Evolutionary conservation across 2,888 invertebrate species (phyloP), one percentile per base, ranked within the genome.

Genomic region (Quadroppia sp.): DNA sequence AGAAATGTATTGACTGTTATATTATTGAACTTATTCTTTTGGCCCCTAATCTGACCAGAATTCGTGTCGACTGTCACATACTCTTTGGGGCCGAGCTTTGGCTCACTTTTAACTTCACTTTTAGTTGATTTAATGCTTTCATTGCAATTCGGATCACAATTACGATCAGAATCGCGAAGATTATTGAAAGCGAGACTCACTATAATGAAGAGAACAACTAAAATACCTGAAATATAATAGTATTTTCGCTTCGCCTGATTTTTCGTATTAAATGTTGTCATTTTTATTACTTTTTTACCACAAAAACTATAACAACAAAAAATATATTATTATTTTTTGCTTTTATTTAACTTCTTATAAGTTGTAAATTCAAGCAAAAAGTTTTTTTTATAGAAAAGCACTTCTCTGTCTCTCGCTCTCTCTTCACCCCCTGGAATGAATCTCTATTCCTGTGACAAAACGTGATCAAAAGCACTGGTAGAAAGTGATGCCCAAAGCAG

Each of bases 171-270:
- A n/a, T 67, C 42, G 23, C 42, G 30, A 15, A 67, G 42, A 42
- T 36, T 40, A 42, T 67, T 67, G 42, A 67, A 67, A 15, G 67
- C 67, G 11, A 67, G 67, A 67, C 40, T 67, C 67, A 67, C 67
- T 17, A 67, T 23, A 42, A 67, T 36, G 2, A 67, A 15, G 13
- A 67, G 42, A n/a, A 67, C 32, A 36, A 67, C 40, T n/a, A 67
- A 67, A 67, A 67, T n/a, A 42, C 67, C 67, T 23, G 67, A 40
- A 20, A 67, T 67, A 67, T 67, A 67, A 42, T 42, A 67, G 25
- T 67, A 67, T 67, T 67, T 67, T 42, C 67, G 67, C 42, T 67
- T 67, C 20, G 67, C 67, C n/a, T 67, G 67, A 67, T 67, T 67
- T 67, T 67, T 67, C 17, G 67, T 67, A 23, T 67, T 67, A 23